These are phyloP conservation scores for Hoplias malabaricus DNA, from an alignment of 2,113 vertebrate genomes.

Conservation along the genomic window DNA sequence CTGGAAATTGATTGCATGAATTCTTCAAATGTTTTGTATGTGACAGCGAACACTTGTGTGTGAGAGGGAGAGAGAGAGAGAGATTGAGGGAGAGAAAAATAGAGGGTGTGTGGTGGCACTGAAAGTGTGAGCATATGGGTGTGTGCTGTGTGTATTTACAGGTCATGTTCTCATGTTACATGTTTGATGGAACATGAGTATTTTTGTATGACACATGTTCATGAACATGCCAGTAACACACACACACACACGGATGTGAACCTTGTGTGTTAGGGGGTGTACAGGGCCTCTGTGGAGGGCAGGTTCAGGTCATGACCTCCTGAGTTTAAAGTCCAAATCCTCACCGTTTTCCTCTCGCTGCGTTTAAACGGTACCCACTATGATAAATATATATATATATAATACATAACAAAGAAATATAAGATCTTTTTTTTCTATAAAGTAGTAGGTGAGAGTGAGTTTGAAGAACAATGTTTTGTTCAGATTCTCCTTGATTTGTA, in stretches of 20 bases:
- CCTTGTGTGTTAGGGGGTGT: background rate
- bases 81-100: no score
- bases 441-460: no score
- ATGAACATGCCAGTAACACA: constrained; percentile 21
- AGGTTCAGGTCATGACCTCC: constrained; percentile 13
- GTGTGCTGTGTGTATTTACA: constrained; percentile 27
- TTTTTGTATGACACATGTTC: constrained; percentile 41
- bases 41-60: no score
- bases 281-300: background rate
- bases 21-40: constrained; percentile 22
- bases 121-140: constrained; percentile 15
- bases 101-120: background rate
- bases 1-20: no score
- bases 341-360: background rate
- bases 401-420: no score
- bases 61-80: no score
- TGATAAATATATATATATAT: background rate
- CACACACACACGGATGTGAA: background rate
- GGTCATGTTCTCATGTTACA: constrained; percentile 42
- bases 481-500: no score
- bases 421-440: no score
- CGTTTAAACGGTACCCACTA: background rate
- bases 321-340: background rate
- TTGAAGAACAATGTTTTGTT: no score
- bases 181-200: constrained; percentile 26